Base-by-base conservation (phyloP, 2,797 vertebrate genomes). In the Ataeniobius toweri region DNA sequence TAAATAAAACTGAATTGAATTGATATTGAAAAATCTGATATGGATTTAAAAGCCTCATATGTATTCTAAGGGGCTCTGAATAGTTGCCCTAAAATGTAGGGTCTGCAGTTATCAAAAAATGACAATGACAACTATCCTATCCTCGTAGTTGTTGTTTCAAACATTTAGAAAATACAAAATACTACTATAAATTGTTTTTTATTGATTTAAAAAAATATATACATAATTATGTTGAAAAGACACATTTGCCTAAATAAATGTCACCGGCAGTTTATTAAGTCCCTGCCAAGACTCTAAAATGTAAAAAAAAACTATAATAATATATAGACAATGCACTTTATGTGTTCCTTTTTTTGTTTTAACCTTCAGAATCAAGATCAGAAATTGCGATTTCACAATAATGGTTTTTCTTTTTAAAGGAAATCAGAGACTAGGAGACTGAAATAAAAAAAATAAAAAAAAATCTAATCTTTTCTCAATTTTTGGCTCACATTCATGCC, bases 401-500 rank as follows among this genome's bases (percentile, higher is more conserved):
- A 36, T 36, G 36, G 2, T 61, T 1, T 0, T 73, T 22, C 22
- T 0, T 73, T 22, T n/a, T 55, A 68, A 61, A 67, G 53, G 76
- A 72, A 69, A 71, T 39, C 24, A 20, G 31, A 72, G 77, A 79
- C 53, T 26, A 51, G 41, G 5, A 69, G 46, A 78, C 9, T 26
- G 3, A 28, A n/a, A n/a, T n/a, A n/a, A n/a, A n/a, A n/a, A n/a
- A n/a, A n/a, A n/a, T n/a, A n/a, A n/a, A n/a, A n/a, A n/a, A n/a
- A n/a, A n/a, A 24, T 10, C 41, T 65, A 28, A 5, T 48, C 55
- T 69, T 31, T 76, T 65, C 56, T 68, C 20, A 14, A 3, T 56
- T 46, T 76, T 48, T 74, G 41, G 73, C 73, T 61, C 56, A 46
- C 56, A 48, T 74, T 28, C 36, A 56, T 41, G 78, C 74, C 78